Percentiles rank a stretch among this genome's conserved stretches.
Evolutionary conservation across 2,113 vertebrate species (phyloP).

Genomic region (Scolopax mira): DNA sequence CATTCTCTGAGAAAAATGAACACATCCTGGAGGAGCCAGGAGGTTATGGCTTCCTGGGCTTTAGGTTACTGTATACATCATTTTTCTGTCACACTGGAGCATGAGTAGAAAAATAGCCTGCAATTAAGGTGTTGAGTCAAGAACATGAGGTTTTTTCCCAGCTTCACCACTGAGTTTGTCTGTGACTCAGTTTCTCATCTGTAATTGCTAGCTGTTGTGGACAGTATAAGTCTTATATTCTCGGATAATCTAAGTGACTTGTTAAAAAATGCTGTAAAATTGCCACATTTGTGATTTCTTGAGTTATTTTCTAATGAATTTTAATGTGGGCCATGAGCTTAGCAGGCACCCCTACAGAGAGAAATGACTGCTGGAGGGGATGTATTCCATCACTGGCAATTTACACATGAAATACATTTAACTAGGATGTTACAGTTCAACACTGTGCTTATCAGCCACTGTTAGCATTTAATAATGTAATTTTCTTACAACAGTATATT

Average conservation of each 20-base stretch:
- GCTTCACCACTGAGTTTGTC: neutral
- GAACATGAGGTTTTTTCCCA: neutral
- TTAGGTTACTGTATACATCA: neutral
- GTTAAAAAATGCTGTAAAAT: neutral
- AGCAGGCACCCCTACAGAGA: neutral
- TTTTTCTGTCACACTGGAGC: neutral
- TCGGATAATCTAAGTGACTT: neutral
- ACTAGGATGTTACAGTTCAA: neutral
- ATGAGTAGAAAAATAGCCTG: neutral
- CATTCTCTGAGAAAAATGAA: neutral
- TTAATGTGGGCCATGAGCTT: neutral
- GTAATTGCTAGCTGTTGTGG: neutral
- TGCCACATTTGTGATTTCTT: neutral
- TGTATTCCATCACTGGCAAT: neutral
- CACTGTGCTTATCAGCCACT: neutral
- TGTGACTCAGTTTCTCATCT: neutral
- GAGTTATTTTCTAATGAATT: neutral
- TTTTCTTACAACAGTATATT: neutral
- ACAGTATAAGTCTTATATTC: neutral
- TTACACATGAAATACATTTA: neutral
- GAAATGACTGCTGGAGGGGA: neutral
- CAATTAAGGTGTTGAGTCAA: neutral
- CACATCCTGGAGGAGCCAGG: neutral
- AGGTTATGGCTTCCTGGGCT: neutral
- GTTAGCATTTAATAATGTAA: neutral